phyloP scores from a whole-genome alignment of 2,888 invertebrate genomes.

The Pollenia angustigena region DNA sequence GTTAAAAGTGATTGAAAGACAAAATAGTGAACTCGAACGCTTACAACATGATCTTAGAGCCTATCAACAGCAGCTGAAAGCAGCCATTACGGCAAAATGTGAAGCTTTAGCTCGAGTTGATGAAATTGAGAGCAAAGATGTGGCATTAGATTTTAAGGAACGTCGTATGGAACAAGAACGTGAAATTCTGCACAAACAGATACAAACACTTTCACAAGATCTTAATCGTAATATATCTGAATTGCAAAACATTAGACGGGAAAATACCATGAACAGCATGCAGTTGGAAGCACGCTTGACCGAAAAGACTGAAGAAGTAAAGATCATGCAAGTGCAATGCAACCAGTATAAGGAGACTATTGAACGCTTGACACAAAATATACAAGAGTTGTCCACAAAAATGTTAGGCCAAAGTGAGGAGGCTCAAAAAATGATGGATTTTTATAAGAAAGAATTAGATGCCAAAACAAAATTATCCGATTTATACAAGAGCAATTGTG shows the following conservation, averaged over 20 bases:
- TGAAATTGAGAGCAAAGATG: conserved; percentile 92
- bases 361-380: conserved; percentile 87
- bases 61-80: conserved; percentile 90
- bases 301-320: conserved; percentile 92
- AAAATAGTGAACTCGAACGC: conserved; percentile 90
- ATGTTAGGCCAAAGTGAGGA: conserved; percentile 90
- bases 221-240: conserved; percentile 91
- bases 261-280: conserved; percentile 88
- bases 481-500: conserved; percentile 92
- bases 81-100: conserved; percentile 92
- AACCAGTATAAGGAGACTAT: conserved; percentile 89
- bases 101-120: conserved; percentile 92
- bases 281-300: conserved; percentile 90
- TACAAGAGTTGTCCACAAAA: conserved; percentile 89
- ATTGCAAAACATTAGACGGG: conserved; percentile 90
- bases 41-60: conserved; percentile 88
- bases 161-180: conserved; percentile 93
- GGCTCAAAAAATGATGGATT: conserved; percentile 88
- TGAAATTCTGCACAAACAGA: conserved; percentile 90
- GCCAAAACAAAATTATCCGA: conserved; percentile 94
- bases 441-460: conserved; percentile 91
- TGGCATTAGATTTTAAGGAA: conserved; percentile 91
- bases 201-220: conserved; percentile 91
- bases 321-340: conserved; percentile 89
- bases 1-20: conserved; percentile 88